Percentiles rank a stretch among this genome's conserved stretches.
Evolutionary conservation across 2,113 vertebrate species (phyloP).

Genomic region (Caloenas nicobarica): DNA sequence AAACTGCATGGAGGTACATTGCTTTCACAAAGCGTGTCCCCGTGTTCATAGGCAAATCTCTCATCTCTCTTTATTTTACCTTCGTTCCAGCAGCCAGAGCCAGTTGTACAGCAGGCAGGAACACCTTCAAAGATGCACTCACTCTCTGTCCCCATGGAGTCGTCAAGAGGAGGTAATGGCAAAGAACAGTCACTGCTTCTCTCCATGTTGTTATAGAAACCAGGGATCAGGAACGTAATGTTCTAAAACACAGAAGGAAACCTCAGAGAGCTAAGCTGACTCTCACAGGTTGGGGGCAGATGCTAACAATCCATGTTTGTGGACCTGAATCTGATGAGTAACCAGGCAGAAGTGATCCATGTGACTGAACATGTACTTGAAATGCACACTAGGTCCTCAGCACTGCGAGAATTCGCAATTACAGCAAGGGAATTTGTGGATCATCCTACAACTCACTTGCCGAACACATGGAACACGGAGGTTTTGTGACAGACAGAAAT

Average conservation of each 20-base stretch:
- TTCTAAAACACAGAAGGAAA: conserved; percentile 68
- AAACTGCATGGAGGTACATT: neutral
- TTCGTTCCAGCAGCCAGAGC: neutral
- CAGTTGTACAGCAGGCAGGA: neutral
- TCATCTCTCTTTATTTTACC: conserved; percentile 8
- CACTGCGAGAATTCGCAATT: neutral
- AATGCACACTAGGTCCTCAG: neutral
- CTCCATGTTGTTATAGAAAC: conserved; percentile 85
- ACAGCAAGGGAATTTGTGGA: neutral
- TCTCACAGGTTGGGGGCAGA: neutral
- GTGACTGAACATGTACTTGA: neutral
- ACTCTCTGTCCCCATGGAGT: neutral
- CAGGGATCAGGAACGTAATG: conserved; percentile 89
- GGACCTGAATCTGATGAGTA: neutral
- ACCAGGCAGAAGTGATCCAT: neutral
- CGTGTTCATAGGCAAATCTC: neutral
- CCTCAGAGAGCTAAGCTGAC: neutral
- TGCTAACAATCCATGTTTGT: neutral
- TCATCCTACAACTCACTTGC: neutral
- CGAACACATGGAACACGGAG: accelerated
- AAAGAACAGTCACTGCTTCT: conserved; percentile 26
- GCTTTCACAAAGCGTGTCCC: neutral
- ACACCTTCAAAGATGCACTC: neutral
- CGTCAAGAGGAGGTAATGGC: conserved; percentile 7
- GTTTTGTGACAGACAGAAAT: neutral